Evolutionary conservation across 1,140 invertebrate genomes (phyloP).

Genomic region (Drosophila paulistorum): DNA sequence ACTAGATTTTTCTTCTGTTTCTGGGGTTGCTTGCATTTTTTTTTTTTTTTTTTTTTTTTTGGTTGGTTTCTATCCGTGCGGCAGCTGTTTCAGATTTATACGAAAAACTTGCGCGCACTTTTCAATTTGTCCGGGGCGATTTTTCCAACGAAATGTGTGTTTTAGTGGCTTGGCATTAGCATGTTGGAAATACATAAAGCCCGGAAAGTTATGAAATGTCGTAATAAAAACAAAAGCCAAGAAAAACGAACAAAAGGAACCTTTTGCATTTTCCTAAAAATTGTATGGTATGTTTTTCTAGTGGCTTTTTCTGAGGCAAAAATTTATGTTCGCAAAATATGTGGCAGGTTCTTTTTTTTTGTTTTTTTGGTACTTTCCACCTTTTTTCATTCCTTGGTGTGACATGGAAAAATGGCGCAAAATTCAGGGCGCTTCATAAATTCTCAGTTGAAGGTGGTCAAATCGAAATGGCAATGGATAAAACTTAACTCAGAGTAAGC

Average conservation of each 20-base stretch:
- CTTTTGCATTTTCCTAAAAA: conserved; percentile 13
- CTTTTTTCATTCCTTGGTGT: background rate
- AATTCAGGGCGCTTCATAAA: background rate
- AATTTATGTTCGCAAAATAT: conserved; percentile 29
- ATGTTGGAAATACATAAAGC: conserved; percentile 26
- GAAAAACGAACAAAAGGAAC: background rate
- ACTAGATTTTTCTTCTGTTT: conserved; percentile 7
- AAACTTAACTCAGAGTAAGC: background rate
- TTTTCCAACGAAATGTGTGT: conserved; percentile 28
- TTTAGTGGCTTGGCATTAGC: conserved; percentile 33
- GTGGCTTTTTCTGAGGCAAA: conserved; percentile 7
- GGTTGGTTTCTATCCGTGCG: background rate
- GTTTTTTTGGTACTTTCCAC: background rate
- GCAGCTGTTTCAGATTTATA: conserved; percentile 29
- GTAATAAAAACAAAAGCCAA: conserved; percentile 12
- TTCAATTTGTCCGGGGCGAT: conserved; percentile 25
- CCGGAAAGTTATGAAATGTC: conserved; percentile 10
- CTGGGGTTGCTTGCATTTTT: background rate
- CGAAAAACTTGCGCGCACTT: conserved; percentile 30
- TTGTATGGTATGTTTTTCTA: conserved; percentile 11
- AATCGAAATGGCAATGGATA: background rate
- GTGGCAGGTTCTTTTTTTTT: conserved; percentile 12
- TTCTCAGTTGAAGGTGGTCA: background rate
- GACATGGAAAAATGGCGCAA: conserved; percentile 8
- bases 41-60: conserved; percentile 9